Conservation (phyloP, 2,113 vertebrate genomes). For the human (Homo sapiens) region DNA sequence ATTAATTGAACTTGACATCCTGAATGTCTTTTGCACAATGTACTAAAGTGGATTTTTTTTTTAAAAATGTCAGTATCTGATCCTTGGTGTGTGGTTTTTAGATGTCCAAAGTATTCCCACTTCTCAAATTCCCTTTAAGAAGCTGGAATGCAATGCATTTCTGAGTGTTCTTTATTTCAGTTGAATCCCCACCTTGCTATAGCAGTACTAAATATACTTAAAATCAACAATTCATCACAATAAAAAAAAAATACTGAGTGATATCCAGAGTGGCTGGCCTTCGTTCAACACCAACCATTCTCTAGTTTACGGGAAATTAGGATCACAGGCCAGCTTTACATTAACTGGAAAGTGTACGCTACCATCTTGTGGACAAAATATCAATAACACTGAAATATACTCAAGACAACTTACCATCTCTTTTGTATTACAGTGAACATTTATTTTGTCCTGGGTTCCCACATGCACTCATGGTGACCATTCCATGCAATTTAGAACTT, state of each 20-base stretch:
- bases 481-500: background rate
- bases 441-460: background rate
- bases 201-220: constrained; percentile 49
- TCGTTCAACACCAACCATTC: background rate
- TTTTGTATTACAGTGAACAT: background rate
- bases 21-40: constrained; percentile 74
- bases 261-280: constrained; percentile 39
- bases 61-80: constrained; percentile 71
- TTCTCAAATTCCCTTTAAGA: constrained; percentile 72
- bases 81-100: constrained; percentile 73
- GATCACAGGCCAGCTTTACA: constrained; percentile 32
- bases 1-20: constrained; percentile 76
- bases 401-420: background rate
- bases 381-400: constrained; percentile 47
- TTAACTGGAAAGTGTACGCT: constrained; percentile 77
- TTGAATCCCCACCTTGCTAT: constrained; percentile 63
- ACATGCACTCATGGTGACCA: background rate
- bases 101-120: constrained; percentile 67
- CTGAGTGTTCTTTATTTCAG: constrained; percentile 66
- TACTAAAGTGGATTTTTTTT: constrained; percentile 73
- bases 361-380: constrained; percentile 84
- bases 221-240: constrained; percentile 70
- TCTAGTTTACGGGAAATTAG: constrained; percentile 25
- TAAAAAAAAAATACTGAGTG: constrained; percentile 15
- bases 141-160: constrained; percentile 52